Percentiles rank a stretch among this genome's conserved stretches.
phyloP scores from a whole-genome alignment of 92 coral and sea anemone genomes.

The Porites lobata region DNA sequence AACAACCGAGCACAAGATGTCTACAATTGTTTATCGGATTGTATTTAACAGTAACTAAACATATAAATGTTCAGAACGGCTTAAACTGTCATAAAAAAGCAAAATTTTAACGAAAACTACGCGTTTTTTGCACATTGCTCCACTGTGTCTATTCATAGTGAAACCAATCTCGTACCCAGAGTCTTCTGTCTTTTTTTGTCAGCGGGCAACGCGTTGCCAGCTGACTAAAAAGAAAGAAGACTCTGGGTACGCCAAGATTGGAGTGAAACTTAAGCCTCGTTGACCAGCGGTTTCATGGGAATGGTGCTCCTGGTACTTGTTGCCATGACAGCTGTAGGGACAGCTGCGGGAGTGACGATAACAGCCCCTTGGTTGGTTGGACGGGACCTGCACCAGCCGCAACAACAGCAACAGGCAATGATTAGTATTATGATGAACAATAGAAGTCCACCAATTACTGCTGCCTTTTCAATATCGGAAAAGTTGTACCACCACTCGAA shows the following conservation, averaged over 20 bases:
- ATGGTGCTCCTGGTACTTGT: conserved; percentile 51
- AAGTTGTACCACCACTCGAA: conserved; percentile 57
- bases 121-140: neutral
- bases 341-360: conserved; percentile 22
- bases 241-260: no score
- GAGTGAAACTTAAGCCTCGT: conserved; percentile 13
- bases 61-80: no score
- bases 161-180: no score
- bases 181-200: no score
- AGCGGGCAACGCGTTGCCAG: no score
- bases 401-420: conserved; percentile 34
- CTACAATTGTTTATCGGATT: no score
- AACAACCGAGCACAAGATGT: no score
- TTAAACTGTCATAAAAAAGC: neutral
- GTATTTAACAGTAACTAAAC: no score
- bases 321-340: conserved; percentile 54
- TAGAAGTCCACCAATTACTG: conserved; percentile 29
- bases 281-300: conserved; percentile 44
- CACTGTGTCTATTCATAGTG: neutral
- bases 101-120: neutral
- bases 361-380: conserved; percentile 19
- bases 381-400: neutral
- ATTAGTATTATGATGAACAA: conserved; percentile 27
- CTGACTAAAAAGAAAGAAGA: no score
- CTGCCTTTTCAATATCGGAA: neutral